Evolutionary conservation across 2,888 invertebrate genomes (phyloP), one percentile per base, ranked within the genome.

Genomic region (Chymomyza amoena): DNA sequence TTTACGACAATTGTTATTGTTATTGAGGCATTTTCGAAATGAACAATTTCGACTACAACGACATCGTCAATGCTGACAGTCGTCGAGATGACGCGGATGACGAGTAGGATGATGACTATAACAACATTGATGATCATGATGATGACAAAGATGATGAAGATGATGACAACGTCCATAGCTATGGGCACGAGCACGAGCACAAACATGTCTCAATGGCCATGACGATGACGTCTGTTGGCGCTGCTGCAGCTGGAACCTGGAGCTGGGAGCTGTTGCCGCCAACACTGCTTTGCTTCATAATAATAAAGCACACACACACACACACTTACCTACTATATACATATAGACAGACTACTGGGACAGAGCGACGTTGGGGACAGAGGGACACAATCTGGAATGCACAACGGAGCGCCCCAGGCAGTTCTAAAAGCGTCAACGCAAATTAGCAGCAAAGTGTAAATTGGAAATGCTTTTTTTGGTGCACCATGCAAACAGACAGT

Each of bases 1-100:
- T 86, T 86, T 86, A 86, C 87, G 85, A 87, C 88, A 86, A 86
- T 88, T 86, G 85, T 86, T 86, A 86, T 86, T 81, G 85, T 88
- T 86, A 88, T 84, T 87, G 88, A 87, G 84, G 85, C 88, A 88
- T 88, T 87, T 88, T 78, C 87, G 87, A 88, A 85, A 87, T 88
- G 88, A 88, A 87, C 84, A 88, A 84, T 85, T 85, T 84, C 75
- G 81, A 75, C 88, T 59, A 45, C 54, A 64, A 59, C 45, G 65
- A 28, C 59, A 59, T 16, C 28, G 66, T 51, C 51, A 25, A 39
- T 50, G 39, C 73, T 79, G 77, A 79, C 77, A 54, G 54, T 18
- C 20, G 54, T 18, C 54, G 18, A 54, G 16, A 20, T 28, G n/a
- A 28, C 18, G 60, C 2, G 60, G 9, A 60, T 60, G 84, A 76